phyloP scores from a whole-genome alignment of 2,797 vertebrate species.

The Luscinia luscinia region DNA sequence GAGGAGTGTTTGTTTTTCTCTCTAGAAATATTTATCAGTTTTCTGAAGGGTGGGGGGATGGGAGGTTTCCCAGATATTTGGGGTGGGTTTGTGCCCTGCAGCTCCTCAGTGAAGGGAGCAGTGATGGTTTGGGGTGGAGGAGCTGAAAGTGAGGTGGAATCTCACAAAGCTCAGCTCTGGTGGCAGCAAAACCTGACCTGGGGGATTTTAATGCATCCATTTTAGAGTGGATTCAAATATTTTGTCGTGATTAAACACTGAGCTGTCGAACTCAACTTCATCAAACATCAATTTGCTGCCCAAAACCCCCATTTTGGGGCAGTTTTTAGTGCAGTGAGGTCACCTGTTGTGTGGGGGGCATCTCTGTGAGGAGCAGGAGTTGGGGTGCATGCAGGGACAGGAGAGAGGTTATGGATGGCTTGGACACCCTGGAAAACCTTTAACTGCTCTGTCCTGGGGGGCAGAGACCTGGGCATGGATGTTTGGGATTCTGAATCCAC shows the following conservation, averaged over 20 bases:
- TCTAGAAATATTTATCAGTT: background rate
- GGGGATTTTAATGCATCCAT: accelerated
- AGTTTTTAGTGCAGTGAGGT: accelerated
- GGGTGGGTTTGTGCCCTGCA: background rate
- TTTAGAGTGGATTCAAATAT: background rate
- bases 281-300: accelerated
- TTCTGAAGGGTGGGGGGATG: accelerated
- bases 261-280: accelerated
- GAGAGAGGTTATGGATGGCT: accelerated
- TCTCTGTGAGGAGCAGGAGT: accelerated
- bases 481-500: accelerated
- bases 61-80: background rate
- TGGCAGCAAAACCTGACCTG: background rate
- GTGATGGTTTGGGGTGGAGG: background rate
- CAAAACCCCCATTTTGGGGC: accelerated
- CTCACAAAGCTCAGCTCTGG: background rate
- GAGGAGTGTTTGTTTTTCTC: constrained; percentile 9
- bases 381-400: accelerated
- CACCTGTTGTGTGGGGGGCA: accelerated
- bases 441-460: background rate
- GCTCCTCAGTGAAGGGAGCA: accelerated
- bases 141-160: accelerated
- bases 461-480: background rate
- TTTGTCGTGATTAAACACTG: accelerated
- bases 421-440: background rate